Conservation (phyloP, 1,140 invertebrate species). For the Drosophila nigromelanica region DNA sequence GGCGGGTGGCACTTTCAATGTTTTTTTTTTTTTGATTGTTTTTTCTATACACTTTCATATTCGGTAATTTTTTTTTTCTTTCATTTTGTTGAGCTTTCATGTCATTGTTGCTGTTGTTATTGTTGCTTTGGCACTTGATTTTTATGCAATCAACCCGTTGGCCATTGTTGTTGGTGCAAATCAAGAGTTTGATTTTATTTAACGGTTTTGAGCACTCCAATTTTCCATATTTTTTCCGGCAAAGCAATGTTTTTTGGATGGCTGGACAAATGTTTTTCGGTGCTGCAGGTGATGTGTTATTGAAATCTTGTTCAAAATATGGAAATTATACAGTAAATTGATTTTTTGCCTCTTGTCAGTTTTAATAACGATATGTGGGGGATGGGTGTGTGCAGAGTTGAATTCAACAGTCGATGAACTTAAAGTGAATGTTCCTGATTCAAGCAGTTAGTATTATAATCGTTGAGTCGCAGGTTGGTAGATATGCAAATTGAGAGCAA, state of each 20-base stretch:
- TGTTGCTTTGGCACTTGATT: slow-evolving; percentile 61
- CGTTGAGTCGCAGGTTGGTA: no score
- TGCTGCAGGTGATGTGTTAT: slow-evolving; percentile 33
- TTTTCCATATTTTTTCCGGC: slow-evolving; percentile 13
- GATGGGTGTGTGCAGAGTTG: slow-evolving; percentile 1
- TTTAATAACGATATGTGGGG: no score
- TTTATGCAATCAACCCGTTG: slow-evolving; percentile 52
- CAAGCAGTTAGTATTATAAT: not conserved
- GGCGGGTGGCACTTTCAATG: slow-evolving; percentile 49
- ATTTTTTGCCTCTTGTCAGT: not conserved
- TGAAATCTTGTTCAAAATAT: slow-evolving; percentile 9
- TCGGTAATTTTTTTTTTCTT: slow-evolving; percentile 13
- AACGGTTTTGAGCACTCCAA: slow-evolving; percentile 17
- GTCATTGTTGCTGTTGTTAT: slow-evolving; percentile 24
- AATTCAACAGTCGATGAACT: not conserved
- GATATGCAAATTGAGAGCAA: slow-evolving; percentile 45
- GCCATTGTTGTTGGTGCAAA: slow-evolving; percentile 49
- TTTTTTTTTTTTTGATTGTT: slow-evolving; percentile 45
- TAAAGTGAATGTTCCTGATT: not conserved
- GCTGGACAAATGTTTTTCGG: slow-evolving; percentile 4
- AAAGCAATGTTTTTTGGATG: not conserved
- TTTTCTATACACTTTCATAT: slow-evolving; percentile 37
- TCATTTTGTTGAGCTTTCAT: slow-evolving; percentile 13
- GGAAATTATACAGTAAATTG: slow-evolving; percentile 29
- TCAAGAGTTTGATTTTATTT: slow-evolving; percentile 33